phyloP scores from a whole-genome alignment of 2,888 invertebrate species.

The Drepanosiphum platanoidis region DNA sequence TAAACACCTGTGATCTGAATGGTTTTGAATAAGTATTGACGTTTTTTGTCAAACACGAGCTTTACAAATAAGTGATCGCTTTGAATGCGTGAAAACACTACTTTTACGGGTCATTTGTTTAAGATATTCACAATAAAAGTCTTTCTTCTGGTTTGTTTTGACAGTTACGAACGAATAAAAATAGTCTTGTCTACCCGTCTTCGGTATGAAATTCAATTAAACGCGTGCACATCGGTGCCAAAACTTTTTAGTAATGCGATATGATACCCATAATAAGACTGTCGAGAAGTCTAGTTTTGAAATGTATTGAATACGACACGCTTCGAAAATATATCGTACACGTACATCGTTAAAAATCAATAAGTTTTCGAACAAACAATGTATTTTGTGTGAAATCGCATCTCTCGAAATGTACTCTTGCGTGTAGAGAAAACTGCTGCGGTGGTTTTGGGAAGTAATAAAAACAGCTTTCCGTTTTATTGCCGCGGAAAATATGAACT shows the following conservation, averaged over 20 bases:
- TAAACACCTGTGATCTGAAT: no score
- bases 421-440: background rate
- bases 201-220: background rate
- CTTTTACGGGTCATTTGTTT: no score
- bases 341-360: background rate
- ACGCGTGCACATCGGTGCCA: background rate
- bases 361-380: background rate
- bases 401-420: background rate
- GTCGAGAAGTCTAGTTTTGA: background rate
- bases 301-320: background rate
- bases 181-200: no score
- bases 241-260: background rate
- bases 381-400: background rate
- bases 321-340: background rate
- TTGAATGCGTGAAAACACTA: no score
- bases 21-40: no score
- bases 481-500: conserved; percentile 16
- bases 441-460: background rate
- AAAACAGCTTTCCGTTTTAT: background rate
- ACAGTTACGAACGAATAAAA: no score
- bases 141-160: no score
- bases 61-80: no score
- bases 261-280: background rate
- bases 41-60: no score
- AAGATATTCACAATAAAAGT: no score